Percentiles rank a stretch among this genome's conserved stretches.
Evolutionary conservation across 2,113 vertebrate species (phyloP).

Genomic region (Pollachius pollachius): DNA sequence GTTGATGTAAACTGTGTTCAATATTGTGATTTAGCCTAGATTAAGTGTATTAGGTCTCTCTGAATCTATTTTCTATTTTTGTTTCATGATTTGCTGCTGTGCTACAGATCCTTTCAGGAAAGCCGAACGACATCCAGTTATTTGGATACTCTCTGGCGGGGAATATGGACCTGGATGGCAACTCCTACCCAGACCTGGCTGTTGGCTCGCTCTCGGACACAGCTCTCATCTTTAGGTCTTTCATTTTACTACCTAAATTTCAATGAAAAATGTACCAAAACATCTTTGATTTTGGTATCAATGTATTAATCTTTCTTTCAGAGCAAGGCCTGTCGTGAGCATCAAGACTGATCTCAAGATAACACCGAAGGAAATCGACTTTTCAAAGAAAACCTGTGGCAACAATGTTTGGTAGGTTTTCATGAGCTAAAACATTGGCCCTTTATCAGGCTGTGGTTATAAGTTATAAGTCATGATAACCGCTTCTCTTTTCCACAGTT

Average conservation of each 20-base stretch:
- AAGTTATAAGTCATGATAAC: neutral
- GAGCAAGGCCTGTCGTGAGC: slow-evolving; percentile 86
- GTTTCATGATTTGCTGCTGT: neutral
- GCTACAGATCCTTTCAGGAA: slow-evolving; percentile 84
- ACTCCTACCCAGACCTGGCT: slow-evolving; percentile 92
- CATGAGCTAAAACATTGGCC: neutral
- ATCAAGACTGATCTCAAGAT: slow-evolving; percentile 80
- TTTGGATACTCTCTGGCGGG: slow-evolving; percentile 97
- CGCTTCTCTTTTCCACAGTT: slow-evolving; percentile 67
- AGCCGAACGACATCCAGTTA: slow-evolving; percentile 65
- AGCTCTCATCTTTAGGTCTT: slow-evolving; percentile 86
- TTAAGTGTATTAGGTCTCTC: too few species aligned
- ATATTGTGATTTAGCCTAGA: too few species aligned
- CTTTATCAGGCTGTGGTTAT: too few species aligned
- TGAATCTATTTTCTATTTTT: neutral
- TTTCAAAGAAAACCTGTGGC: slow-evolving; percentile 70
- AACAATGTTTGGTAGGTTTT: slow-evolving; percentile 81
- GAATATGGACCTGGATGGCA: slow-evolving; percentile 92
- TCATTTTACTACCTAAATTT: neutral
- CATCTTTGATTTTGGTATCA: neutral
- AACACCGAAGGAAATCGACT: slow-evolving; percentile 76
- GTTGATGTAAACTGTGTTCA: too few species aligned
- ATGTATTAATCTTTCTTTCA: slow-evolving; percentile 53
- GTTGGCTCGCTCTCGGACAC: slow-evolving; percentile 92
- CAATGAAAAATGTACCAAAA: neutral